Percentiles rank a stretch among this genome's conserved stretches.
Conservation (phyloP, 2,797 vertebrate genomes). For the Apodemus agrarius region DNA sequence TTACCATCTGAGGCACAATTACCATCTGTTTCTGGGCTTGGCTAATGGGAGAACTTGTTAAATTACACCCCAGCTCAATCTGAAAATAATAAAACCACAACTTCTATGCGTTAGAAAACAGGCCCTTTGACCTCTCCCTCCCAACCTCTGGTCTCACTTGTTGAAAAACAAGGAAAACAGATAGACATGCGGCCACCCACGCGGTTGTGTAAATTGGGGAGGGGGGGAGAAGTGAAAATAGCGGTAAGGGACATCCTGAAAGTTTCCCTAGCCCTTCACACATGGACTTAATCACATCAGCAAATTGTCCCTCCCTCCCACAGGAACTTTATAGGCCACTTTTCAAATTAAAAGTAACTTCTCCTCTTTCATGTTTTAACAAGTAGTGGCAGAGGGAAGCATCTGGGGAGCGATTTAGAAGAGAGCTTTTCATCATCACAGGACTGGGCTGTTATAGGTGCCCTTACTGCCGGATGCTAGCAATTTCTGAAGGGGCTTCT, state of each 20-base stretch:
- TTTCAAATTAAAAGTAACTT: slow-evolving; percentile 84
- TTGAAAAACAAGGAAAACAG: slow-evolving; percentile 84
- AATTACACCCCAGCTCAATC: slow-evolving; percentile 76
- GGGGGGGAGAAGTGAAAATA: slow-evolving; percentile 84
- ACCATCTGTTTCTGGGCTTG: slow-evolving; percentile 80
- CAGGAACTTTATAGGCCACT: slow-evolving; percentile 80
- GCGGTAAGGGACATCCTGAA: slow-evolving; percentile 80
- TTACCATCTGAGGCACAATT: slow-evolving; percentile 78
- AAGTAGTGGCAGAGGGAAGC: slow-evolving; percentile 80
- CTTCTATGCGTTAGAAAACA: slow-evolving; percentile 75
- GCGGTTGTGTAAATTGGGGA: slow-evolving; percentile 80
- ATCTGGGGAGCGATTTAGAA: slow-evolving; percentile 74
- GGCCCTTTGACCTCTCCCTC: slow-evolving; percentile 74
- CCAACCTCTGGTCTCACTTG: slow-evolving; percentile 81
- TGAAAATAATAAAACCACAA: slow-evolving; percentile 85
- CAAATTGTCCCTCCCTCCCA: slow-evolving; percentile 75
- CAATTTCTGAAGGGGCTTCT: background rate
- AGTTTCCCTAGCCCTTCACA: slow-evolving; percentile 84
- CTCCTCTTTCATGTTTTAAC: slow-evolving; percentile 84
- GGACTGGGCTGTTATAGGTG: slow-evolving; percentile 15
- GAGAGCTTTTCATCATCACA: slow-evolving; percentile 71
- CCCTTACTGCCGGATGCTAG: background rate
- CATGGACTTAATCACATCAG: slow-evolving; percentile 86
- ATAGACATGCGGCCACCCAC: slow-evolving; percentile 87
- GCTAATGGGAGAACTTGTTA: slow-evolving; percentile 83